phyloP scores from a whole-genome alignment of 2,113 vertebrate genomes.

The Megaleporinus macrocephalus region DNA sequence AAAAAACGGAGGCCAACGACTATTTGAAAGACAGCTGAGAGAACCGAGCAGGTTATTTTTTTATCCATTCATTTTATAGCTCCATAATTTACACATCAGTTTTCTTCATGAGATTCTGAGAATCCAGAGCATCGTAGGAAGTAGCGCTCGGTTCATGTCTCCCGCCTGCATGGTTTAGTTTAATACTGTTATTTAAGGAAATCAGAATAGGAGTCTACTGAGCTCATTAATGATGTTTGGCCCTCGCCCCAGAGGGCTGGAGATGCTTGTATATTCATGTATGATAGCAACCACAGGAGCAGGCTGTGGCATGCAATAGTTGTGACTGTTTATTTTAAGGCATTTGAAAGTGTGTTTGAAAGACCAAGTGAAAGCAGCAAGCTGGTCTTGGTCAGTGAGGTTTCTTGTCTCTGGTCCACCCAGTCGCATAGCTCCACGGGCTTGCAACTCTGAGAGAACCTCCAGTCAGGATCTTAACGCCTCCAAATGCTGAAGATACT shows the following conservation, averaged over 20 bases:
- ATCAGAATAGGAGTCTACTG: conserved; percentile 25
- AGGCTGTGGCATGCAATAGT: conserved; percentile 1
- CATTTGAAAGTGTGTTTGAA: conserved; percentile 4
- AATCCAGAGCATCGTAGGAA: conserved; percentile 30
- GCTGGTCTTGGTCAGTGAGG: not conserved
- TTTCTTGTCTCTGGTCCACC: conserved; percentile 1
- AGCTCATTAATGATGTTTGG: not conserved
- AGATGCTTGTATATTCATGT: conserved; percentile 23
- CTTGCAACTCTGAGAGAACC: not conserved
- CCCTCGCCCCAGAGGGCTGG: conserved; percentile 17
- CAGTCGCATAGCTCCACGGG: not conserved
- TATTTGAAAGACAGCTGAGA: conserved; percentile 70
- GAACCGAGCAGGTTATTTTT: conserved; percentile 63
- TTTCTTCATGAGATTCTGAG: conserved; percentile 41
- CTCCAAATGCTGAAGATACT: not conserved
- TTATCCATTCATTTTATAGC: conserved; percentile 67
- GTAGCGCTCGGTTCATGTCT: not conserved
- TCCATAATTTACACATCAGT: conserved; percentile 58
- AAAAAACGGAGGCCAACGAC: conserved; percentile 64
- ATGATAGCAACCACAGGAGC: conserved; percentile 33
- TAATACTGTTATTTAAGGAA: conserved; percentile 26
- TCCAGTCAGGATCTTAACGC: not conserved
- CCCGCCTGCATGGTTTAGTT: conserved; percentile 58
- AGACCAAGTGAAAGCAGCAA: not conserved
- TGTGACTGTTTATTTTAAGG: not conserved